phyloP scores from a whole-genome alignment of 2,888 invertebrate genomes.

The Lobophora halterata region DNA sequence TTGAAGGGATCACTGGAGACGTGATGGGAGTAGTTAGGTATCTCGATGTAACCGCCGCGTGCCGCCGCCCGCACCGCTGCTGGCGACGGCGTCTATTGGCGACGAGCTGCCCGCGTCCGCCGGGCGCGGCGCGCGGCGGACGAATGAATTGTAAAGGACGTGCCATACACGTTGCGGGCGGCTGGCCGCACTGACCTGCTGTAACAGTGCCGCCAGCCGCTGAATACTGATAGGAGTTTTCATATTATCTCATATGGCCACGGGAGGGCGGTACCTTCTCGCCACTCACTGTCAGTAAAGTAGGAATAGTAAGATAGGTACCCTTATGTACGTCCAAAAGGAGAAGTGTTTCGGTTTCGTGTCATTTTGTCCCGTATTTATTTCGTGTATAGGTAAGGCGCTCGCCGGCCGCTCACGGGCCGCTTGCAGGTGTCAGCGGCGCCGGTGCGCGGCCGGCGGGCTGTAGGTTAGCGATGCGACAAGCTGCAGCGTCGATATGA shows the following conservation, averaged over 20 bases:
- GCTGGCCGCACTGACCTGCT: conserved; percentile 11
- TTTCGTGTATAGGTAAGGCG: conserved; percentile 31
- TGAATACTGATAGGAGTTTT: conserved; percentile 15
- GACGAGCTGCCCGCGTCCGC: conserved; percentile 10
- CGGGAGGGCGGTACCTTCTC: conserved; percentile 9
- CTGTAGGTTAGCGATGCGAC: too few species aligned
- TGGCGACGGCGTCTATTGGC: conserved; percentile 21
- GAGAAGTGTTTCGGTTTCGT: conserved; percentile 26
- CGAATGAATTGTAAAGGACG: conserved; percentile 43
- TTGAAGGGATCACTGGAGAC: conserved; percentile 70
- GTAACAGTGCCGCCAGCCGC: conserved; percentile 10
- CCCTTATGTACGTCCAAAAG: conserved; percentile 29
- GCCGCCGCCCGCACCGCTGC: conserved; percentile 11
- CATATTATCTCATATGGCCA: conserved; percentile 26
- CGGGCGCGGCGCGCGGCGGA: conserved; percentile 21
- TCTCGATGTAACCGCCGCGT: conserved; percentile 32
- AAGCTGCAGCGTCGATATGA: conserved; percentile 15
- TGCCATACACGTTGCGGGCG: conserved; percentile 48
- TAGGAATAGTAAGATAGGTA: conserved; percentile 25
- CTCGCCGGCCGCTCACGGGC: background rate
- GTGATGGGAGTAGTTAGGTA: conserved; percentile 52
- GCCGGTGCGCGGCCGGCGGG: conserved; percentile 12
- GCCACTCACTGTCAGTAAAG: conserved; percentile 24
- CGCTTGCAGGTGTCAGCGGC: too few species aligned
- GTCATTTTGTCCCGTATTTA: conserved; percentile 28